These are phyloP conservation scores for Urocynchramus pylzowi DNA, from an alignment of 2,113 vertebrate genomes.

Conservation along the genomic window DNA sequence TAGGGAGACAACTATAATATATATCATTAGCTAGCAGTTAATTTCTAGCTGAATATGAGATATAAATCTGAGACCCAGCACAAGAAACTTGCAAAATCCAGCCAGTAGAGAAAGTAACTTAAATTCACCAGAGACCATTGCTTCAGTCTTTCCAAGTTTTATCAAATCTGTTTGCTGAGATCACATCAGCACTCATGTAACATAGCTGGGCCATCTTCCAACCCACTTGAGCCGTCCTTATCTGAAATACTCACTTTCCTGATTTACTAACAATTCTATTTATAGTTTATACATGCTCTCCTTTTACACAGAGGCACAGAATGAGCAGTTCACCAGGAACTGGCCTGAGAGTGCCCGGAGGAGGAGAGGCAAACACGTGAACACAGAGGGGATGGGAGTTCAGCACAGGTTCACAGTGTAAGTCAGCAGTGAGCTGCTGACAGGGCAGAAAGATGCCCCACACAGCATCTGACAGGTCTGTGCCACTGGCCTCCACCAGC, in stretches of 20 bases:
- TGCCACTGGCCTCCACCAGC: background rate
- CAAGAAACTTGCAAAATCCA: background rate
- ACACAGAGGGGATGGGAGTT: background rate
- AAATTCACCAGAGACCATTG: background rate
- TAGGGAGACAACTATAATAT: background rate
- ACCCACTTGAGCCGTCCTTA: background rate
- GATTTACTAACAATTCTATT: background rate
- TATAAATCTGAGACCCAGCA: background rate
- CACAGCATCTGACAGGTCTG: background rate
- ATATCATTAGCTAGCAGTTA: background rate
- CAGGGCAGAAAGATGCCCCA: background rate
- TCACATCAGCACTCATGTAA: background rate
- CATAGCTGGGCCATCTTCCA: background rate
- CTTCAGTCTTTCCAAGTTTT: background rate
- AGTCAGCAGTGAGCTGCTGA: background rate
- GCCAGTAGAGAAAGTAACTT: background rate
- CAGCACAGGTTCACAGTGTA: background rate
- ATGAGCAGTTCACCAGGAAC: background rate
- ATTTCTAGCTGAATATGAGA: background rate
- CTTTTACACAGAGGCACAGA: background rate
- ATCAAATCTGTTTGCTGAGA: background rate
- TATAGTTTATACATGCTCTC: background rate
- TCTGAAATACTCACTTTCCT: background rate
- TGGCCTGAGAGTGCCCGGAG: background rate
- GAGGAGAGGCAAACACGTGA: fast-evolving